These are phyloP conservation scores for Desoria tigrina DNA, from an alignment of 2,888 invertebrate species.

Conservation along the genomic window DNA sequence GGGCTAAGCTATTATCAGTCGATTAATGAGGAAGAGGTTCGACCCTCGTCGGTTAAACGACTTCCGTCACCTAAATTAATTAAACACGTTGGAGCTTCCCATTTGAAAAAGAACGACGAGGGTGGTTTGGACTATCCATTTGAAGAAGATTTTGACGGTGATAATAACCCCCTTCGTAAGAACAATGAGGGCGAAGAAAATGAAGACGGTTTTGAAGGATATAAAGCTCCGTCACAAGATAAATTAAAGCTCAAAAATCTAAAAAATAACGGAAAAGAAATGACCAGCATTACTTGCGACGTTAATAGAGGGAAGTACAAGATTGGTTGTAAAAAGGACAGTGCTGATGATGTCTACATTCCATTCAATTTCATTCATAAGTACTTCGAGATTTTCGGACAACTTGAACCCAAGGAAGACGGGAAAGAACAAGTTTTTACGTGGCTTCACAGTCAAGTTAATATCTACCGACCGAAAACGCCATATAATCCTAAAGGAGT, in stretches of 20 bases:
- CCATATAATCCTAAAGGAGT: slow-evolving; percentile 86
- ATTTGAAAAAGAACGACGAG: neutral
- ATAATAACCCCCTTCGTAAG: neutral
- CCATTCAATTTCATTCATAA: slow-evolving; percentile 90
- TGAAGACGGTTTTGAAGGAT: slow-evolving; percentile 27
- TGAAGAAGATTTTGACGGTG: slow-evolving; percentile 33
- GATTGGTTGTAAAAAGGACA: slow-evolving; percentile 45
- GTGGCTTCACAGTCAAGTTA: slow-evolving; percentile 91
- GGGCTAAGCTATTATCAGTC: slow-evolving; percentile 18
- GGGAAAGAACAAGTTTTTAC: slow-evolving; percentile 75
- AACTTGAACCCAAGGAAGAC: slow-evolving; percentile 62
- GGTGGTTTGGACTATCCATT: slow-evolving; percentile 41
- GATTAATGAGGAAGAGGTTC: slow-evolving; percentile 7
- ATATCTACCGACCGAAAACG: slow-evolving; percentile 82
- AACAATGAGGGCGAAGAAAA: slow-evolving; percentile 19
- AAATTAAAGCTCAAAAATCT: neutral
- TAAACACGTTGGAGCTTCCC: too few relatives aligned
- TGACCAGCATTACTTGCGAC: slow-evolving; percentile 46
- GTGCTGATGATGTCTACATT: slow-evolving; percentile 72
- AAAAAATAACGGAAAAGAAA: neutral
- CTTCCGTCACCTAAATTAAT: neutral
- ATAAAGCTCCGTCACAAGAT: neutral
- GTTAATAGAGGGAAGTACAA: slow-evolving; percentile 74
- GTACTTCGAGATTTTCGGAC: slow-evolving; percentile 93
- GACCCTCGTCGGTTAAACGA: neutral